A percentile compares a stretch with the other conserved stretches of the same genome.
These are phyloP conservation scores for Oreochromis niloticus DNA, from an alignment of 2,113 vertebrate genomes.

Conservation along the genomic window DNA sequence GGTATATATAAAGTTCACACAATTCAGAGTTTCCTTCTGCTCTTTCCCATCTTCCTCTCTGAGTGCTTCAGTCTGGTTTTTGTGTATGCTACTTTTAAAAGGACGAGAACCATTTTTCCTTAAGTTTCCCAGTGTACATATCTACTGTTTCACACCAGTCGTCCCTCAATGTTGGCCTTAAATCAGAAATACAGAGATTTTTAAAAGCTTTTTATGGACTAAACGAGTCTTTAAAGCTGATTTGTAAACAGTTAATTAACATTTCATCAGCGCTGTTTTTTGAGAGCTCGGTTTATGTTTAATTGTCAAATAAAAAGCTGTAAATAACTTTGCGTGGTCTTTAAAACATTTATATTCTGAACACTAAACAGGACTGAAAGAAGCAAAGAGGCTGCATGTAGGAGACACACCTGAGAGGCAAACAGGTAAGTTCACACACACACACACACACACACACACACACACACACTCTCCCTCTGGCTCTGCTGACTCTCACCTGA, in stretches of 20 bases:
- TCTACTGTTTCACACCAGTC: neutral
- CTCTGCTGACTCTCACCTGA: neutral
- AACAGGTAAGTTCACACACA: constrained; percentile 36
- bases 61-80: neutral
- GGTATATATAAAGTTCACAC: neutral
- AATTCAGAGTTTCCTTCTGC: neutral
- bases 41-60: fast-evolving
- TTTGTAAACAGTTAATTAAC: neutral
- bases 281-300: fast-evolving
- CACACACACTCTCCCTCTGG: no score
- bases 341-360: neutral
- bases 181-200: fast-evolving
- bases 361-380: constrained; percentile 58
- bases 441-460: neutral
- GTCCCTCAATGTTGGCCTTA: neutral
- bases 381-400: neutral
- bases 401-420: neutral
- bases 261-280: neutral
- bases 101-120: fast-evolving
- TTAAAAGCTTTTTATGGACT: neutral
- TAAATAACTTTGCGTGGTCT: neutral
- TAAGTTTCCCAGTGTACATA: fast-evolving
- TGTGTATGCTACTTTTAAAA: neutral
- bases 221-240: neutral
- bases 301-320: fast-evolving